Conservation (phyloP, 2,113 vertebrate genomes). For the Tonatia bakeri region DNA sequence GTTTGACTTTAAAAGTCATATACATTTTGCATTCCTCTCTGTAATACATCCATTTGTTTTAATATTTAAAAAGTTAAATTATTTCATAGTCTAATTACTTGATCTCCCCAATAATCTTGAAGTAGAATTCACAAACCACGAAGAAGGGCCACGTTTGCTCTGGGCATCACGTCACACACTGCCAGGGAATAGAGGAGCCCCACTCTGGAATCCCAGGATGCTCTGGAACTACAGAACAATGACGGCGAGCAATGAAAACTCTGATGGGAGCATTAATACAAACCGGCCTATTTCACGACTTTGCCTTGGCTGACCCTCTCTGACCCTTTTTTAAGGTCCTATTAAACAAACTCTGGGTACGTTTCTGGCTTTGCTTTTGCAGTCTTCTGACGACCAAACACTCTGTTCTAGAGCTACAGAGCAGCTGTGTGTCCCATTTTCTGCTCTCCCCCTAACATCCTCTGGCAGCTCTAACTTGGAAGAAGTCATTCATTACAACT, state of each 20-base stretch:
- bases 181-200: neutral
- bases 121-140: neutral
- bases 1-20: neutral
- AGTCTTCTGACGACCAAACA: neutral
- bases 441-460: neutral
- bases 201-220: neutral
- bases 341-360: neutral
- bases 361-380: neutral
- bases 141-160: neutral
- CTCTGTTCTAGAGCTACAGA: neutral
- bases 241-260: neutral
- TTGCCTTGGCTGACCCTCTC: neutral
- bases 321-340: neutral
- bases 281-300: neutral
- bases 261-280: neutral
- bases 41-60: neutral
- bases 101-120: neutral
- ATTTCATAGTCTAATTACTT: neutral
- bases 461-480: neutral
- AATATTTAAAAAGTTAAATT: neutral
- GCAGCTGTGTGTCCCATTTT: neutral
- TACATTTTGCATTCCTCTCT: neutral
- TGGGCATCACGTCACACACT: neutral
- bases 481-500: constrained; percentile 36
- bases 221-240: neutral